Percentiles rank a stretch among this genome's conserved stretches.
Evolutionary conservation across 2,888 invertebrate genomes (phyloP).

Genomic region (Eristalis intricaria): DNA sequence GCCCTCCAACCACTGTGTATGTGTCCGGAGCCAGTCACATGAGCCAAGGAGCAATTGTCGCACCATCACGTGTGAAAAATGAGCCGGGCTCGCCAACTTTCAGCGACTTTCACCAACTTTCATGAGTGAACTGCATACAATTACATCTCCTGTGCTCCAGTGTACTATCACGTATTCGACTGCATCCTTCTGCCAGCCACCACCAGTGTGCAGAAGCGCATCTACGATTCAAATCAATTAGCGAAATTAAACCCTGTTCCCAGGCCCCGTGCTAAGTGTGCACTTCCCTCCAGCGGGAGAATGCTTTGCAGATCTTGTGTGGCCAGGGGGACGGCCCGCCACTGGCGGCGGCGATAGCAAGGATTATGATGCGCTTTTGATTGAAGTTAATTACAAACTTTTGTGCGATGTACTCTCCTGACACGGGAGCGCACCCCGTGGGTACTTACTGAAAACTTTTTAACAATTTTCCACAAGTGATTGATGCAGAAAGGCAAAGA

Average conservation of each 20-base stretch:
- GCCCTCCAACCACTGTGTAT: background rate
- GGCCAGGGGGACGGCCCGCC: background rate
- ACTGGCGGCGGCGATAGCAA: background rate
- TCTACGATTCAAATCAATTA: constrained; percentile 1
- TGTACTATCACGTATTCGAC: background rate
- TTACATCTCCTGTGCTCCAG: background rate
- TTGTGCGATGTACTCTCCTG: constrained; percentile 4
- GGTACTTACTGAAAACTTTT: constrained; percentile 9
- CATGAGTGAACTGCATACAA: background rate
- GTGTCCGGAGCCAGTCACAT: background rate
- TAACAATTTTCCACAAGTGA: constrained; percentile 13
- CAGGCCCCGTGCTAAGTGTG: too few species aligned
- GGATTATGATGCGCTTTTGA: constrained; percentile 16
- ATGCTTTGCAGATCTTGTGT: background rate
- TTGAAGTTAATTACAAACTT: constrained; percentile 31
- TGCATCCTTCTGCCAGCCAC: background rate
- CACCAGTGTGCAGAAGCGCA: background rate
- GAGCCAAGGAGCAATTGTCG: background rate
- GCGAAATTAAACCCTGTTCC: background rate
- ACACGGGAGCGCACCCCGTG: background rate
- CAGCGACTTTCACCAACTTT: background rate
- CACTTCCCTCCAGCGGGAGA: too few species aligned
- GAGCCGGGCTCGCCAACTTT: background rate
- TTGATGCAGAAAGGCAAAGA: background rate
- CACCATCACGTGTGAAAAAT: background rate